Conservation (phyloP, 2,113 vertebrate species). For the Pteropus alecto region DNA sequence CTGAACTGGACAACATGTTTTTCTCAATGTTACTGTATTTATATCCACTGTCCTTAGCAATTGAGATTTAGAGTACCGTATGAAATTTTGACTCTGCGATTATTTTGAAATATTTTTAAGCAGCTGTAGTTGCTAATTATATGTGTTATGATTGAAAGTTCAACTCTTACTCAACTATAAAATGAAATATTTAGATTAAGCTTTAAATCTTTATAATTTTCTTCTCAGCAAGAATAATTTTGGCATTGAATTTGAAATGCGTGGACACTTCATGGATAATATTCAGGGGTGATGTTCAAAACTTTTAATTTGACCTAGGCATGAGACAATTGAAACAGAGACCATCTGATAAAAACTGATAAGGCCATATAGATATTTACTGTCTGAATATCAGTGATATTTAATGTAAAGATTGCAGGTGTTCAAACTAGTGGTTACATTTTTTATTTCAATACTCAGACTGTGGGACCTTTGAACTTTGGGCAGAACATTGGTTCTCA, state of each 20-base stretch:
- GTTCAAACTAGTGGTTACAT: not conserved
- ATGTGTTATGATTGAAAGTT: not conserved
- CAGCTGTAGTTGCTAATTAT: not conserved
- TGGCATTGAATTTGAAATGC: not conserved
- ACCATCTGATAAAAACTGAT: not conserved
- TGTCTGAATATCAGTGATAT: not conserved
- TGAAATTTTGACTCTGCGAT: not conserved
- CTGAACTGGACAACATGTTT: not conserved
- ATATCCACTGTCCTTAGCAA: not conserved
- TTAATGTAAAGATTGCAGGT: not conserved
- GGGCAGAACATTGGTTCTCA: not conserved
- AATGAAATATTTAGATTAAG: not conserved
- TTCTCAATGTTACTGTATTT: not conserved
- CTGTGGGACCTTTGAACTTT: not conserved
- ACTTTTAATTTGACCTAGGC: not conserved
- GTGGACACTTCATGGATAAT: not conserved
- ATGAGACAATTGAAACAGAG: not conserved
- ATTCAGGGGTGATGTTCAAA: not conserved
- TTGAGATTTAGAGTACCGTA: not conserved
- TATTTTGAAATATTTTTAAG: not conserved
- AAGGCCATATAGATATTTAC: not conserved
- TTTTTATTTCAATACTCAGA: not conserved
- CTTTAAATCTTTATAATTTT: conserved; percentile 1
- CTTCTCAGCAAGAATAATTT: conserved; percentile 14
- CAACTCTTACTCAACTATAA: not conserved